These are phyloP conservation scores for Cryptoprocta ferox DNA, from an alignment of 2,797 vertebrate genomes.

Conservation along the genomic window DNA sequence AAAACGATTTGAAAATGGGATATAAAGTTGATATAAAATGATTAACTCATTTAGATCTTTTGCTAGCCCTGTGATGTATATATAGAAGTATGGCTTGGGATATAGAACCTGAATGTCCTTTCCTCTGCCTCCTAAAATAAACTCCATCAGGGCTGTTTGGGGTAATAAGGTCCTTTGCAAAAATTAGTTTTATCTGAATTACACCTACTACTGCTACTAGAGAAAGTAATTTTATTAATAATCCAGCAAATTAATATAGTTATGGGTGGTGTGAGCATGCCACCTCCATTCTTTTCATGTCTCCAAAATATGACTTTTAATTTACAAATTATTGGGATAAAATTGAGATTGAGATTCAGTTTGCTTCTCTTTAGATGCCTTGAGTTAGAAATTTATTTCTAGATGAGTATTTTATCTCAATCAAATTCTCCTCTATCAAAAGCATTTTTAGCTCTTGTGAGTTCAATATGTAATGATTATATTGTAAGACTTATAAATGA, in stretches of 20 bases:
- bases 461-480: not conserved
- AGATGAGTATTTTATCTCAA: not conserved
- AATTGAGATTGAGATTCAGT: not conserved
- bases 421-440: not conserved
- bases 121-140: not conserved
- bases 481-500: not conserved
- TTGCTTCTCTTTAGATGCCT: constrained; percentile 7
- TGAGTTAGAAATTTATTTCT: constrained; percentile 6
- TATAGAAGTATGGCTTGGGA: not conserved
- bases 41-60: not conserved
- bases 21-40: not conserved
- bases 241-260: not conserved
- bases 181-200: not conserved
- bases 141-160: not conserved
- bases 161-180: not conserved
- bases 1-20: not conserved
- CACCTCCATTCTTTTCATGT: not conserved
- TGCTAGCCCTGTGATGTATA: not conserved
- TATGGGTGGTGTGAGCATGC: not conserved
- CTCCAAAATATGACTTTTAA: not conserved
- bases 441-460: not conserved
- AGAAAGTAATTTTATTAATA: constrained; percentile 33
- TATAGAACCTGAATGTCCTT: not conserved
- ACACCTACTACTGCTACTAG: not conserved
- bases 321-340: not conserved